A percentile compares a stretch with the other conserved stretches of the same genome.
These are phyloP conservation scores for Acanthosoma haemorrhoidale DNA, from an alignment of 2,888 invertebrate species.

Conservation along the genomic window DNA sequence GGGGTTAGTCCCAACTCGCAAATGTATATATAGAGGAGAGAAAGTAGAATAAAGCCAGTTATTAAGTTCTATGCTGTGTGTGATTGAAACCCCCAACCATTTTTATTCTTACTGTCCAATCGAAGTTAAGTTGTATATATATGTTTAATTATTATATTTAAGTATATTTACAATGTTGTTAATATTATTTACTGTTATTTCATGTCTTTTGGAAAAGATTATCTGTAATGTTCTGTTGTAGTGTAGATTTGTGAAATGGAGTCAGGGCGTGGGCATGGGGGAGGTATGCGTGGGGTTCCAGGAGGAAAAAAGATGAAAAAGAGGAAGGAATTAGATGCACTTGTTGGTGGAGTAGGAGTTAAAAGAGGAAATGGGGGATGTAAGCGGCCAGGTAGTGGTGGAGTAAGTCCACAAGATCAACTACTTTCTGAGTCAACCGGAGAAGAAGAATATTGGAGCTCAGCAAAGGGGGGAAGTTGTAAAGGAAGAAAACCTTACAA, in stretches of 20 bases:
- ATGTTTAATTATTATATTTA: background rate
- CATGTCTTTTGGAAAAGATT: background rate
- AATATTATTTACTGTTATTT: background rate
- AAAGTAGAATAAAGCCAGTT: too few species aligned
- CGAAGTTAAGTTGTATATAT: too few species aligned
- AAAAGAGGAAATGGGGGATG: conserved; percentile 39
- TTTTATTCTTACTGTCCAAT: too few species aligned
- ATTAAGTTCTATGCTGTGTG: too few species aligned
- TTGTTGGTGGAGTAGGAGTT: conserved; percentile 48
- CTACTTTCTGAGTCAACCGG: conserved; percentile 60
- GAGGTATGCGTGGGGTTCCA: conserved; percentile 58
- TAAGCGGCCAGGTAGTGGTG: conserved; percentile 42
- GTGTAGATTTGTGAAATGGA: conserved; percentile 42
- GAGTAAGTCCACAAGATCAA: conserved; percentile 50
- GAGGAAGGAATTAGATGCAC: conserved; percentile 67
- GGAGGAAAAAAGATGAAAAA: conserved; percentile 69
- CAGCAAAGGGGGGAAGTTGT: conserved; percentile 39
- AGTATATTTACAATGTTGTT: background rate
- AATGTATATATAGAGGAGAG: too few species aligned
- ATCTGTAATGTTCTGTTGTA: conserved; percentile 28
- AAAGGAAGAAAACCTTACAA: conserved; percentile 45
- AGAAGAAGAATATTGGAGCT: conserved; percentile 51
- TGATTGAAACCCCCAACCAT: too few species aligned
- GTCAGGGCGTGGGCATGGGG: conserved; percentile 48
- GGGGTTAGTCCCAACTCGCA: too few species aligned